Evolutionary conservation across 2,888 invertebrate genomes (phyloP), one percentile per base, ranked within the genome.

Genomic region (Aplocera efformata): DNA sequence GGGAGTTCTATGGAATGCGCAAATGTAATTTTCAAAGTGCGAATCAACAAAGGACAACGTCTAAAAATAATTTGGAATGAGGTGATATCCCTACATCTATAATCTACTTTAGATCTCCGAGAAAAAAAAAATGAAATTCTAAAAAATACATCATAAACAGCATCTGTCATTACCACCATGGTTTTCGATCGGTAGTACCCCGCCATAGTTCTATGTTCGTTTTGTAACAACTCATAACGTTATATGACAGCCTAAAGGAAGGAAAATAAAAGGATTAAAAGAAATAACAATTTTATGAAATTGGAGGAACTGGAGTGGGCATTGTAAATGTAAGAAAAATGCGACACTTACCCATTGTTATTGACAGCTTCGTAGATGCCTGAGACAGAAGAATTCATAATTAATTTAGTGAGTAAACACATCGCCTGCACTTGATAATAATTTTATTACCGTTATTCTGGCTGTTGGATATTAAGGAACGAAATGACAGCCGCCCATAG

Each of bases 161-260:
- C 39, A 8, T 30, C 20, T 27, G 10, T 21, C 23, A 30, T 82
- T 81, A 86, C 86, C 86, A 86, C 85, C 84, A 86, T 30, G 77
- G 67, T 49, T 70, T 72, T 42, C 54, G 62, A 10, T 66, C 64
- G 21, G 67, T 47, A 32, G 62, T 57, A 10, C 67, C 51, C 47
- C 68, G 69, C 82, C 81, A 83, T 56, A 78, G 60, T 49, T 79
- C 77, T 50, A 81, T 48, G 58, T 80, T 79, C 53, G 77, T 68
- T 51, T 76, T 66, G 52, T 69, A 77, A 67, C 72, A 77, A 68
- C 77, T 77, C 61, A 76, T 67, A 45, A 79, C 50, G 52, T 78
- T 76, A 71, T 69, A 77, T 48, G 60, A 53, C 23, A 67, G 54
- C 69, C 85, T 85, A 72, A 39, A 58, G 56, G 33, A 32, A 29